These are phyloP conservation scores for Diplazon laetatorius DNA, from an alignment of 2,888 invertebrate species.

Conservation along the genomic window DNA sequence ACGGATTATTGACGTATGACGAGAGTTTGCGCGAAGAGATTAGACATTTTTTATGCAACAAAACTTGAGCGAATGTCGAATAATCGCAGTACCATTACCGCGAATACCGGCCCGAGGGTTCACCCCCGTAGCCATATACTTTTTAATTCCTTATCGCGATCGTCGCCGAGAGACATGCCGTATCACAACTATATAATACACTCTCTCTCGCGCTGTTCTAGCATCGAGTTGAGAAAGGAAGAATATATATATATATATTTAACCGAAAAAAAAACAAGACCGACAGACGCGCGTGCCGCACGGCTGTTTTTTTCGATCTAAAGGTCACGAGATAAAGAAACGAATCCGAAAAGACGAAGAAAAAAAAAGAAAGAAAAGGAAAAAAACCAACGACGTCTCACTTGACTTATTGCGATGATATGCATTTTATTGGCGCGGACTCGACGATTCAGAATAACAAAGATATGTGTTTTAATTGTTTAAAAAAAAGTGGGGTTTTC, in stretches of 20 bases:
- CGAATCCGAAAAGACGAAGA: no score
- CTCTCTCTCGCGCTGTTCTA: slow-evolving; percentile 11
- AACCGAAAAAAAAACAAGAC: no score
- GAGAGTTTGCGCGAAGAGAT: no score
- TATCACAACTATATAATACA: slow-evolving; percentile 20
- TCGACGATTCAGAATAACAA: background rate
- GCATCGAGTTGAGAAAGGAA: background rate
- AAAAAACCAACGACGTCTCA: background rate
- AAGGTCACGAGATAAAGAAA: slow-evolving; percentile 15
- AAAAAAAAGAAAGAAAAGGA: background rate
- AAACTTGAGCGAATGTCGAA: no score
- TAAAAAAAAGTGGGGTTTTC: background rate
- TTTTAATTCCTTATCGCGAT: slow-evolving; percentile 33
- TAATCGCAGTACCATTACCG: slow-evolving; percentile 15
- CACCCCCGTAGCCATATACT: background rate
- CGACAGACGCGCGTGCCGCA: background rate
- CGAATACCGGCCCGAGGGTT: background rate
- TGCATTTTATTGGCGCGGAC: slow-evolving; percentile 2
- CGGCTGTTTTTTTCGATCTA: background rate
- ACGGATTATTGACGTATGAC: no score
- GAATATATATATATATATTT: slow-evolving; percentile 7
- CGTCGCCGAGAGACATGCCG: slow-evolving; percentile 30
- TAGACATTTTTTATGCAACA: no score
- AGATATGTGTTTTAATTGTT: background rate
- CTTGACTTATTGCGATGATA: background rate